Base-by-base conservation (phyloP, 1,140 invertebrate genomes). In the Zaprionus nigranus region DNA sequence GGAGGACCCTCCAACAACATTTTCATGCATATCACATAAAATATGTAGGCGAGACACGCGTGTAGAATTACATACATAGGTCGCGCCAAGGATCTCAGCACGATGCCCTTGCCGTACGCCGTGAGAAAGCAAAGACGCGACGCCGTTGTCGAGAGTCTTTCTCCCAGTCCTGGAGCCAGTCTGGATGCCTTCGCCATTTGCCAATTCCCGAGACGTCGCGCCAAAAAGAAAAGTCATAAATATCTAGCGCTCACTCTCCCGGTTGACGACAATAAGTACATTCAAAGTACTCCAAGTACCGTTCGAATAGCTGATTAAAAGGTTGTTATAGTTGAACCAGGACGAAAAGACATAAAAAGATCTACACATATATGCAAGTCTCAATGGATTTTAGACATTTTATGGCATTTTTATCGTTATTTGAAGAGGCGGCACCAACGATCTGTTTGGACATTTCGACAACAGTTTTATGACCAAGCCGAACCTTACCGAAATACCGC, bases 391-490 rank as follows among this genome's bases (percentile, higher is more conserved):
- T 20, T 22, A 1, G 9, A 17, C 53, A 46, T 83, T 90, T 90
- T 73, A 88, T 88, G 68, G 56, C 64, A 59, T 88, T 88, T 88
- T 88, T 88, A 88, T 88, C 71, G 84, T 79, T 76, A 90, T 87
- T 88, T 90, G 85, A 88, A 88, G 80, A 81, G 78, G 71, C 80
- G 81, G 84, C 74, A 83, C 80, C 78, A 88, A 88, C 81, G 84
- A 88, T 88, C 75, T 88, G 84, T 88, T 88, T 88, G 56, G 85
- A 88, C 84, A 88, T 81, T 88, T 87, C 71, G 69, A 75, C 80
- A 88, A 84, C 67, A 79, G 67, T 87, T 84, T 88, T 75, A 90
- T 68, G 84, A 84, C 71, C 58, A 12, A 13, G 2, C 68, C 59
- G 59, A 70, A 71, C 57, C 30, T 17, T 53, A 53, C n/a, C n/a